A percentile compares a stretch with the other conserved stretches of the same genome.
phyloP scores from a whole-genome alignment of 2,797 vertebrate species.

The Pseudochirops cupreus region DNA sequence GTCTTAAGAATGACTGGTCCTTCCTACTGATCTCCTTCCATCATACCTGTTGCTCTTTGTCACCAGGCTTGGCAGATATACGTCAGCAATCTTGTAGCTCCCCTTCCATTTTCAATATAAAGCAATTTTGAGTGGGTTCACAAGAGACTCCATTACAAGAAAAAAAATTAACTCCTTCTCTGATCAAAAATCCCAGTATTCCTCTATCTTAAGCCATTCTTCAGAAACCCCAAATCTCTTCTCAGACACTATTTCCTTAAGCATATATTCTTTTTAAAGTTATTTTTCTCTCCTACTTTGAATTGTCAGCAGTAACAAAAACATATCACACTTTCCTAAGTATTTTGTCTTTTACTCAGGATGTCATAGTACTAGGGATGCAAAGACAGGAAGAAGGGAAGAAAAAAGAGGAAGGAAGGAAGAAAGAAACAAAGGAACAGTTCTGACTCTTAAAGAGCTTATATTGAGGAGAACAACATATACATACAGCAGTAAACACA shows the following conservation, averaged over 20 bases:
- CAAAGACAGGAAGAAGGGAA: background rate
- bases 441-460: background rate
- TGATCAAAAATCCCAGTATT: background rate
- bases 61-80: background rate
- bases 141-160: background rate
- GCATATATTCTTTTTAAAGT: background rate
- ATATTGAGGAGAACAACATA: background rate
- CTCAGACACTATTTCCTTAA: background rate
- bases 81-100: background rate
- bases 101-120: background rate
- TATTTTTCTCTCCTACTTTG: background rate
- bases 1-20: background rate
- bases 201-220: background rate
- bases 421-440: background rate
- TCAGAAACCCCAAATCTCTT: background rate
- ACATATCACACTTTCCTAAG: too few species aligned
- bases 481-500: background rate
- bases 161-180: background rate
- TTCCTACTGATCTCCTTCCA: background rate
- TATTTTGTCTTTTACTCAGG: background rate
- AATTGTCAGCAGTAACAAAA: background rate
- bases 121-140: background rate
- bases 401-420: background rate
- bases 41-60: background rate
- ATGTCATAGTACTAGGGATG: background rate